A percentile compares a stretch with the other conserved stretches of the same genome.
These are phyloP conservation scores for Leptinotarsa peninsularis DNA, from an alignment of 2,888 invertebrate genomes.

Conservation along the genomic window DNA sequence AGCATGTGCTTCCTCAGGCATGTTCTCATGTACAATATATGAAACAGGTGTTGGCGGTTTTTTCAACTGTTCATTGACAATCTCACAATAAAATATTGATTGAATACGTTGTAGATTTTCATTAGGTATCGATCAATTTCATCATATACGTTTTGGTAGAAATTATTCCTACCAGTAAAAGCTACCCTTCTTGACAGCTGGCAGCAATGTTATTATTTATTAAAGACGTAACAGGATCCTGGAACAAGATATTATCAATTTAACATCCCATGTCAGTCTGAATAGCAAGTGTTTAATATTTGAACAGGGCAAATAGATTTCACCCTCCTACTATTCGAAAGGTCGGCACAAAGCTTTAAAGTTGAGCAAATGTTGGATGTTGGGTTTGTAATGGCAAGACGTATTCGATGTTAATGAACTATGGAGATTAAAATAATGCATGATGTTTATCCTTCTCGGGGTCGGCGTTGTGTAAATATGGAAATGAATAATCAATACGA, in stretches of 20 bases:
- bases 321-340: conserved; percentile 48
- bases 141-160: background rate
- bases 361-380: conserved; percentile 46
- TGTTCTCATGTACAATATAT: too few relatives aligned
- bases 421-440: conserved; percentile 46
- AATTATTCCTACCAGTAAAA: background rate
- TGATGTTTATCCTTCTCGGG: conserved; percentile 41
- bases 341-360: conserved; percentile 47
- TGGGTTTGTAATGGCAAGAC: conserved; percentile 43
- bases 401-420: conserved; percentile 50
- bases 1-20: too few relatives aligned
- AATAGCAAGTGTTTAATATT: conserved; percentile 59
- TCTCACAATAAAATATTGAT: too few relatives aligned
- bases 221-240: conserved; percentile 39
- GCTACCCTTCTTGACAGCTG: conserved; percentile 28
- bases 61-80: too few relatives aligned
- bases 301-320: conserved; percentile 60
- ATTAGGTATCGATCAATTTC: too few relatives aligned
- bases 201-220: conserved; percentile 34
- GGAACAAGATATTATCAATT: conserved; percentile 50
- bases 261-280: conserved; percentile 49
- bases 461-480: conserved; percentile 28
- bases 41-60: too few relatives aligned
- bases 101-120: too few relatives aligned
- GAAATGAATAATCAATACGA: conserved; percentile 30